These are phyloP conservation scores for Chamaetylas fuelleborni DNA, from an alignment of 2,113 vertebrate species.

Conservation along the genomic window DNA sequence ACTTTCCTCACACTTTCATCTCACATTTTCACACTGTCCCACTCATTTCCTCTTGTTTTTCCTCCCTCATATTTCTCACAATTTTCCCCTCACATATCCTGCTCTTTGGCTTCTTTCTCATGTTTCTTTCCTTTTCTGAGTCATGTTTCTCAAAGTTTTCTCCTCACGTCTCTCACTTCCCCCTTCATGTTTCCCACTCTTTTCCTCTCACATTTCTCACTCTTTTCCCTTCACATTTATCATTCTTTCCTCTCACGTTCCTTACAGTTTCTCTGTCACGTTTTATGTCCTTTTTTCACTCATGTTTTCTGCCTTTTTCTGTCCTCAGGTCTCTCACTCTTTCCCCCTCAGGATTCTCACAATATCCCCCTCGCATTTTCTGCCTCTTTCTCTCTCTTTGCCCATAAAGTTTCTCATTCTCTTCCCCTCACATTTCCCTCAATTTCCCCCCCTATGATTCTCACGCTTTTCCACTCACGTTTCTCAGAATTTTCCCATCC, in stretches of 20 bases:
- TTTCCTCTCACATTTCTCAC: neutral
- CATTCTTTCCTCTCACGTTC: neutral
- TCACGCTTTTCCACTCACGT: neutral
- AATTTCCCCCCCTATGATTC: neutral
- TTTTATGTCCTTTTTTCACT: neutral
- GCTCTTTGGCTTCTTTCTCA: too few species aligned
- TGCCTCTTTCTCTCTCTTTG: too few species aligned
- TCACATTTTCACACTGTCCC: too few species aligned
- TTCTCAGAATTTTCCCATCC: neutral
- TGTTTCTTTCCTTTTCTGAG: neutral
- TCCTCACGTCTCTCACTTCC: neutral
- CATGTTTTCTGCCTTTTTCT: neutral
- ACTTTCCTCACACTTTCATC: too few species aligned
- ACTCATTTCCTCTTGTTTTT: too few species aligned
- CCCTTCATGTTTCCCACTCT: neutral
- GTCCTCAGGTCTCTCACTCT: too few species aligned
- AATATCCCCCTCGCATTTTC: too few species aligned
- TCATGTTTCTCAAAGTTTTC: neutral
- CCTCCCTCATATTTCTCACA: neutral
- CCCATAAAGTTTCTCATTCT: neutral
- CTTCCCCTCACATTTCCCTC: neutral
- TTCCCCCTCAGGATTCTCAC: too few species aligned
- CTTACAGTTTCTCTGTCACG: neutral
- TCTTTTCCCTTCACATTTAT: neutral
- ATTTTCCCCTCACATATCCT: neutral